phyloP scores from a whole-genome alignment of 1,140 invertebrate genomes.

The Spodoptera frugiperda region DNA sequence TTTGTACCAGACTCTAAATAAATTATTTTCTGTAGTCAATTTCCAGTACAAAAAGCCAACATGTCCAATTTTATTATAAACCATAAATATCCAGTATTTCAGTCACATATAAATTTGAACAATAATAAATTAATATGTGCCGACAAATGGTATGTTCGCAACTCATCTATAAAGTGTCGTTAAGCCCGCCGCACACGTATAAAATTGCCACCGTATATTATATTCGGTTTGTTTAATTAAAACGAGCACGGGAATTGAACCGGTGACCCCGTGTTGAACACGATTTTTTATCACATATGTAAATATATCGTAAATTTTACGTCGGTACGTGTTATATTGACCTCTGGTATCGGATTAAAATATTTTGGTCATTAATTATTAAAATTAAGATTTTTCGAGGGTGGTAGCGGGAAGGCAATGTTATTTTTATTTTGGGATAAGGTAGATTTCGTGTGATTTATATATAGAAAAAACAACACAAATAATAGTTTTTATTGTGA shows the following conservation, averaged over 20 bases:
- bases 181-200: conserved; percentile 45
- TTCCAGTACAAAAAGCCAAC: conserved; percentile 9
- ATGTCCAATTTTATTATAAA: conserved; percentile 31
- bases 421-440: too few species aligned
- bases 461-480: too few species aligned
- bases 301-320: conserved; percentile 63
- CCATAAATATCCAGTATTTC: conserved; percentile 26
- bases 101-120: conserved; percentile 43
- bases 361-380: neutral
- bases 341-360: conserved; percentile 32
- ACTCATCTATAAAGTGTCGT: conserved; percentile 52
- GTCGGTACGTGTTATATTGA: conserved; percentile 44
- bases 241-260: conserved; percentile 54
- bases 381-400: too few species aligned
- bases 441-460: too few species aligned
- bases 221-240: conserved; percentile 69
- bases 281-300: conserved; percentile 58
- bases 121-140: conserved; percentile 47
- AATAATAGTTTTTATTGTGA: too few species aligned
- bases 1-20: too few species aligned
- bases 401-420: too few species aligned
- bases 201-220: conserved; percentile 59
- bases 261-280: conserved; percentile 47
- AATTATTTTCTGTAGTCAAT: neutral
- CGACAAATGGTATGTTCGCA: conserved; percentile 48